Conservation (phyloP, 2,113 vertebrate species). For the Chinchilla lanigera region DNA sequence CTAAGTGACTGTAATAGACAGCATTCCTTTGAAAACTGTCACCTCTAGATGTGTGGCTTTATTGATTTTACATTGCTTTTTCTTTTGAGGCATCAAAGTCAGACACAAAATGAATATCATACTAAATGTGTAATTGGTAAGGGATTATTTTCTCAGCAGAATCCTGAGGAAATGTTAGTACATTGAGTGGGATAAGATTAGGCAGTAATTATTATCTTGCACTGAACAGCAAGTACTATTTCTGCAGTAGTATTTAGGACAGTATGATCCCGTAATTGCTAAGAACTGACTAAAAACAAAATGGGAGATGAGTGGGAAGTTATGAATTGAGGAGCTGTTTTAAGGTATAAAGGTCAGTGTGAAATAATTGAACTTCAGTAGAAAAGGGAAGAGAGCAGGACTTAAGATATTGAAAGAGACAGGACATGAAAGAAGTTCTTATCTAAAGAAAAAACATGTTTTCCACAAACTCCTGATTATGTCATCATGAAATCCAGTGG, state of each 20-base stretch:
- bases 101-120: conserved; percentile 58
- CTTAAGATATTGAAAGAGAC: background rate
- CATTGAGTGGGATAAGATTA: conserved; percentile 34
- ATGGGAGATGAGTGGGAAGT: background rate
- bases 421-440: background rate
- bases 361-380: conserved; percentile 1
- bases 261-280: conserved; percentile 33
- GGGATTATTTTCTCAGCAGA: conserved; percentile 60
- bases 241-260: background rate
- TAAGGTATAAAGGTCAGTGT: background rate
- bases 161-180: conserved; percentile 3
- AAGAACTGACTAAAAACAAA: conserved; percentile 6
- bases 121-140: conserved; percentile 59
- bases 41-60: conserved; percentile 45
- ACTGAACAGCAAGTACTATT: background rate
- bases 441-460: background rate
- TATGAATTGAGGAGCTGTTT: background rate
- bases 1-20: conserved; percentile 47
- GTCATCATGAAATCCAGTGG: background rate
- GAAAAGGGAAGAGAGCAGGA: background rate
- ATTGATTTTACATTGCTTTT: conserved; percentile 70
- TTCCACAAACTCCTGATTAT: background rate
- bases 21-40: conserved; percentile 36
- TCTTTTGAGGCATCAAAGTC: conserved; percentile 58
- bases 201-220: conserved; percentile 17